Evolutionary conservation across 2,888 invertebrate genomes (phyloP).

Genomic region (Eristalis arbustorum): DNA sequence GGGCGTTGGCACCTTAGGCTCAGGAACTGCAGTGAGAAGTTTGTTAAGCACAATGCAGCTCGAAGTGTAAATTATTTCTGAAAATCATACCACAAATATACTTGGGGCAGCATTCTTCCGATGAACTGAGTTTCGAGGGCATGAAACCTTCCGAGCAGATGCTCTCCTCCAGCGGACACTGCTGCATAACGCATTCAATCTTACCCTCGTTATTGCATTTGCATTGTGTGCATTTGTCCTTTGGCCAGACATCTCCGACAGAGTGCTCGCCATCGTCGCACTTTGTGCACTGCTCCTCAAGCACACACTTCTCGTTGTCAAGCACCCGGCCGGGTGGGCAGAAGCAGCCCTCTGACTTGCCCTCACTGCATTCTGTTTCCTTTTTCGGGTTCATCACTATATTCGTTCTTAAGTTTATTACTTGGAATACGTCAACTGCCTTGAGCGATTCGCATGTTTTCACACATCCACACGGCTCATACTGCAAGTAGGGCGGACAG

Average conservation of each 20-base stretch:
- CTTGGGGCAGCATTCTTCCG: slow-evolving; percentile 86
- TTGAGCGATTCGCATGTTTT: slow-evolving; percentile 78
- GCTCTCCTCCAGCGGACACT: slow-evolving; percentile 82
- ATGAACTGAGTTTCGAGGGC: slow-evolving; percentile 81
- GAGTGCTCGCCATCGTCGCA: slow-evolving; percentile 87
- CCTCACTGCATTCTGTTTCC: slow-evolving; percentile 80
- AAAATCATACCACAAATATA: slow-evolving; percentile 82
- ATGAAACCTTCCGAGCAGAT: slow-evolving; percentile 84
- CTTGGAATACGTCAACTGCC: slow-evolving; percentile 74
- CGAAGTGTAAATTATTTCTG: not conserved
- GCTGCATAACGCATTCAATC: slow-evolving; percentile 84
- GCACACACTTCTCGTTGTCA: slow-evolving; percentile 87
- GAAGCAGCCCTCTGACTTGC: slow-evolving; percentile 89
- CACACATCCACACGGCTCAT: slow-evolving; percentile 78
- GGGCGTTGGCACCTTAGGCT: slow-evolving; percentile 80
- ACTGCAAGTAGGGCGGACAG: slow-evolving; percentile 80
- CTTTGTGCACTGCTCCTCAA: slow-evolving; percentile 84
- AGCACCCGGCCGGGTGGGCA: slow-evolving; percentile 89
- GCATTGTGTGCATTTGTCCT: slow-evolving; percentile 88
- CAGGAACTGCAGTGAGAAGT: slow-evolving; percentile 80
- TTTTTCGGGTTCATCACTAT: slow-evolving; percentile 73
- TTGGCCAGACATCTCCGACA: slow-evolving; percentile 84
- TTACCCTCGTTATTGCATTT: slow-evolving; percentile 83
- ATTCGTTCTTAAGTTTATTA: slow-evolving; percentile 75
- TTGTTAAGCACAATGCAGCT: not conserved